Conservation (phyloP, 2,113 vertebrate species). For the Hemicordylus capensis region DNA sequence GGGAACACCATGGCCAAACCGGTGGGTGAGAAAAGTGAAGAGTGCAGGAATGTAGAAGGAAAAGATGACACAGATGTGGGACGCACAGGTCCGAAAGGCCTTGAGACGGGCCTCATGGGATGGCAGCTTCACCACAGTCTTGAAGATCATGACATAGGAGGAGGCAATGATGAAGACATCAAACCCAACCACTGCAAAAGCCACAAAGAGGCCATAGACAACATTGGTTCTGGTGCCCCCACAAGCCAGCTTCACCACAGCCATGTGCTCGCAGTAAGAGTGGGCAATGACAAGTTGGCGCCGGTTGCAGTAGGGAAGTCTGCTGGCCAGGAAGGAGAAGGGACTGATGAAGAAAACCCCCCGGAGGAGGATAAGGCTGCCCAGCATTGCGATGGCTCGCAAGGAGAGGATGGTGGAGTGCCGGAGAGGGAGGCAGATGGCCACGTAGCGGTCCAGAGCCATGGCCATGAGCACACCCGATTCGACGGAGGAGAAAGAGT, state of each 20-base stretch:
- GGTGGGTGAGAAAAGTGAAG: slow-evolving; percentile 63
- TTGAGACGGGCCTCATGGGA: slow-evolving; percentile 55
- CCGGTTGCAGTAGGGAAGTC: slow-evolving; percentile 59
- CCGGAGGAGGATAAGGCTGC: slow-evolving; percentile 34
- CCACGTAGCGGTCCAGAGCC: slow-evolving; percentile 58
- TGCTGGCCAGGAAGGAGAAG: slow-evolving; percentile 31
- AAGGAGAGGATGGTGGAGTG: slow-evolving; percentile 39
- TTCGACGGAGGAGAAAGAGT: slow-evolving; percentile 58
- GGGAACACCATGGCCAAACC: slow-evolving; percentile 44
- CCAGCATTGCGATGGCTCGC: not conserved
- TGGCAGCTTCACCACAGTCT: slow-evolving; percentile 44
- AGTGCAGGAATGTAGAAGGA: slow-evolving; percentile 49
- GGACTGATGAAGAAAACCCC: slow-evolving; percentile 31
- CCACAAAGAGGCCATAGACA: slow-evolving; percentile 54
- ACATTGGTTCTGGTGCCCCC: slow-evolving; percentile 40
- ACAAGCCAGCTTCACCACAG: slow-evolving; percentile 58
- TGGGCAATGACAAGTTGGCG: slow-evolving; percentile 44
- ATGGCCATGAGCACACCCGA: slow-evolving; percentile 51
- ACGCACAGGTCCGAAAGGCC: slow-evolving; percentile 58
- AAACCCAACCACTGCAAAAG: slow-evolving; percentile 47
- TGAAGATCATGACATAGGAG: slow-evolving; percentile 60
- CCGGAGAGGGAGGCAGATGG: slow-evolving; percentile 53
- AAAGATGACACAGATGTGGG: slow-evolving; percentile 59
- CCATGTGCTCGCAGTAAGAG: slow-evolving; percentile 59
- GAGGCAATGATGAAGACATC: slow-evolving; percentile 55